These are phyloP conservation scores for Drosophila leonis DNA, from an alignment of 2,888 invertebrate species.

Conservation along the genomic window DNA sequence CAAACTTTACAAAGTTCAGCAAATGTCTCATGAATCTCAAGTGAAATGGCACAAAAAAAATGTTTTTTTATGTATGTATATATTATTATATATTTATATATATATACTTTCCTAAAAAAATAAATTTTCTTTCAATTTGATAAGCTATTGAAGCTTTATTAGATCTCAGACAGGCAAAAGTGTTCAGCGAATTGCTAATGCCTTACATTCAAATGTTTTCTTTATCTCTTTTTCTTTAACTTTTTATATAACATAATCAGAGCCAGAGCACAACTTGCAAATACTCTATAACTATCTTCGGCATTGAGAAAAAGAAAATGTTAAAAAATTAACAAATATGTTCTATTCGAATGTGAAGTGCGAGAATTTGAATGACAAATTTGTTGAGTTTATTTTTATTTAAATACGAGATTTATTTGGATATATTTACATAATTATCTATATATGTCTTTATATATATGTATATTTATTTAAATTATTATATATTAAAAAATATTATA, in stretches of 20 bases:
- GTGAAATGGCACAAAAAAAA: not conserved
- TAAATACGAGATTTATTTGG: too few species aligned
- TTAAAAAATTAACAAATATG: not conserved
- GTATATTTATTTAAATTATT: too few species aligned
- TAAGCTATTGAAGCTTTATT: not conserved
- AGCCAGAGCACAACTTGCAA: not conserved
- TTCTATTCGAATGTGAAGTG: too few species aligned
- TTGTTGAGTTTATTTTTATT: too few species aligned
- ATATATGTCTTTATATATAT: too few species aligned
- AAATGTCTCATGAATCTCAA: not conserved
- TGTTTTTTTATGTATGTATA: not conserved
- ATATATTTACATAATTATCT: too few species aligned
- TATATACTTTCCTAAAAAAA: too few species aligned
- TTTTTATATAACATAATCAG: not conserved
- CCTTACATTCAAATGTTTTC: not conserved
- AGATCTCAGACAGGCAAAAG: too few species aligned
- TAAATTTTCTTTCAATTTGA: not conserved
- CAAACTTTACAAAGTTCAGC: conserved; percentile 1
- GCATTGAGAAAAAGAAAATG: not conserved
- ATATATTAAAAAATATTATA: too few species aligned
- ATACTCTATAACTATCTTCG: not conserved
- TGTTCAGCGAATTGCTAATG: not conserved
- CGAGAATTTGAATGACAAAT: too few species aligned
- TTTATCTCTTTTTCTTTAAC: not conserved
- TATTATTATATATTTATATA: not conserved